These are phyloP conservation scores for Tenrec ecaudatus DNA, from an alignment of 2,113 vertebrate species.

Conservation along the genomic window DNA sequence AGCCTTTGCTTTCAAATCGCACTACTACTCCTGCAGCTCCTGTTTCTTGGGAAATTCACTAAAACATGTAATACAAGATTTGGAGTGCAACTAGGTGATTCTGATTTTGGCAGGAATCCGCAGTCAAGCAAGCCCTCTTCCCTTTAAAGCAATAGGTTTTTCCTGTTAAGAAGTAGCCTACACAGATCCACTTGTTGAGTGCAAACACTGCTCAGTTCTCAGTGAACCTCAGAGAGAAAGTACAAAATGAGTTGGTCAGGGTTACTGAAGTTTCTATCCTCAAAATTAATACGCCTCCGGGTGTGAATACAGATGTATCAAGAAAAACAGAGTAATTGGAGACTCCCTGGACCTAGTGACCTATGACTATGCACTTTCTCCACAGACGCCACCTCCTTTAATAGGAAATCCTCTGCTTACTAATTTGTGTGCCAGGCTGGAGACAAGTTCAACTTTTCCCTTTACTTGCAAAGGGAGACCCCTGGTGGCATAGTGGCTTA, in stretches of 20 bases:
- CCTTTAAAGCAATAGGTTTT: not conserved
- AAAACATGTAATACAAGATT: not conserved
- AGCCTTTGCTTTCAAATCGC: not conserved
- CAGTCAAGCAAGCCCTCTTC: not conserved
- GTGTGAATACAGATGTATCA: not conserved
- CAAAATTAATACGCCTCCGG: not conserved
- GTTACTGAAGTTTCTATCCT: not conserved
- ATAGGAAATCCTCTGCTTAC: not conserved
- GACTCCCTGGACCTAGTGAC: not conserved
- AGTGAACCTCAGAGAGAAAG: not conserved
- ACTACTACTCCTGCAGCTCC: not conserved
- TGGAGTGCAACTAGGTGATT: not conserved
- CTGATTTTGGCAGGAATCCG: not conserved
- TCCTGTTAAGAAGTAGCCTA: not conserved
- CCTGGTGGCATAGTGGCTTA: too few relatives aligned
- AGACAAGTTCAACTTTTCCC: not conserved
- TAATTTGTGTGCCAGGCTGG: not conserved
- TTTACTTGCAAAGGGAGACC: not conserved
- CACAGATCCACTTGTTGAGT: not conserved
- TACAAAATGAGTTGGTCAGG: not conserved
- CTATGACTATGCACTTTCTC: slow-evolving; percentile 11
- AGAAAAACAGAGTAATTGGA: slow-evolving; percentile 19
- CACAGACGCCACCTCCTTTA: not conserved
- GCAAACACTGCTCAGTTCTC: slow-evolving; percentile 23
- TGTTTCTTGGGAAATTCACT: not conserved